Evolutionary conservation across 2,113 vertebrate species (phyloP).

Genomic region (Sebastes schlegelii): DNA sequence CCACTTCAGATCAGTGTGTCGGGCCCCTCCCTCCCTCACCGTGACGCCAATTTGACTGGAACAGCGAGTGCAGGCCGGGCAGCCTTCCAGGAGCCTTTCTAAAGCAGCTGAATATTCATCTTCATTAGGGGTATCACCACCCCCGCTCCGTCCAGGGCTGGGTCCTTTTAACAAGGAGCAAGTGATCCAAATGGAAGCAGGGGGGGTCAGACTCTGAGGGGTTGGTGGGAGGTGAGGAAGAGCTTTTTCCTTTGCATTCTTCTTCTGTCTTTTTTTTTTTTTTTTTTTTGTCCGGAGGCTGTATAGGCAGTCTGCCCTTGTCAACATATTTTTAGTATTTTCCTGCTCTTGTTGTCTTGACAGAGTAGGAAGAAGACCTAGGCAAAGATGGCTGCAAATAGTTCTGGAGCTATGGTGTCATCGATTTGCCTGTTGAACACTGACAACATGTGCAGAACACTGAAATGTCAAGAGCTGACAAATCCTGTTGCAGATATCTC

Average conservation of each 20-base stretch:
- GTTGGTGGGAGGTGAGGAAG: constrained; percentile 49
- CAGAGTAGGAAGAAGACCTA: constrained; percentile 22
- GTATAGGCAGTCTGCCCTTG: constrained; percentile 52
- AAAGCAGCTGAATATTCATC: constrained; percentile 86
- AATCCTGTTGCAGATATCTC: background rate
- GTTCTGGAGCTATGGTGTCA: constrained; percentile 27
- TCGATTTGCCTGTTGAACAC: constrained; percentile 54
- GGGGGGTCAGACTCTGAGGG: constrained; percentile 26
- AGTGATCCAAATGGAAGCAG: constrained; percentile 62
- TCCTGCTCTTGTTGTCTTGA: constrained; percentile 54
- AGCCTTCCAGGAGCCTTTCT: constrained; percentile 82
- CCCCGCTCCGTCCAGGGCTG: constrained; percentile 74
- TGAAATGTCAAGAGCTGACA: constrained; percentile 9
- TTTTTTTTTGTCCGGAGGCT: constrained; percentile 12
- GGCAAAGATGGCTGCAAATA: constrained; percentile 45
- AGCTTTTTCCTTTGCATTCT: constrained; percentile 27
- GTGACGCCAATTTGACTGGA: constrained; percentile 85
- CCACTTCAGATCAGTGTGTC: constrained; percentile 13
- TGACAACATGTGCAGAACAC: background rate
- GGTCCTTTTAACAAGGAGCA: constrained; percentile 79
- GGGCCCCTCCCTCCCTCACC: constrained; percentile 46
- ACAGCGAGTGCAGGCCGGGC: constrained; percentile 77
- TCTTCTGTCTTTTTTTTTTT: background rate
- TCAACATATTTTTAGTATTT: constrained; percentile 52
- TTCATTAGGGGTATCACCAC: constrained; percentile 85